Evolutionary conservation across 2,797 vertebrate species (phyloP).

Genomic region (Chaetodon trifasciatus): DNA sequence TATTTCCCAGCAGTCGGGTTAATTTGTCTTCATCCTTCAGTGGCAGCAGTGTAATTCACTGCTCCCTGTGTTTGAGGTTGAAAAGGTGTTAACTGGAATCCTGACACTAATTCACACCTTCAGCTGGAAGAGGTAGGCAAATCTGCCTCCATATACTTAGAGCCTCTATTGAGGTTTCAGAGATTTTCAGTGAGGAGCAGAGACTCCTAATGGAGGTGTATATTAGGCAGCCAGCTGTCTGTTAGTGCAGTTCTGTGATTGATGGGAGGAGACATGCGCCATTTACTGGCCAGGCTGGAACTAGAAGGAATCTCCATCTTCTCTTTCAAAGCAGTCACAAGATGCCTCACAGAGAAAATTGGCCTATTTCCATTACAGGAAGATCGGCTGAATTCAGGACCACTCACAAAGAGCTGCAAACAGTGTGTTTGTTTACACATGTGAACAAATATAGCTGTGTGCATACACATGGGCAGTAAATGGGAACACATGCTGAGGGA

Average conservation of each 20-base stretch:
- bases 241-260: conserved; percentile 79
- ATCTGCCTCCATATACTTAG: conserved; percentile 46
- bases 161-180: conserved; percentile 65
- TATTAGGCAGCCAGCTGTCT: conserved; percentile 84
- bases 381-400: conserved; percentile 63
- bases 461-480: conserved; percentile 21
- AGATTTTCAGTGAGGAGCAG: conserved; percentile 70
- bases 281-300: conserved; percentile 85
- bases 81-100: conserved; percentile 60
- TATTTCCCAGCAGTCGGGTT: conserved; percentile 30
- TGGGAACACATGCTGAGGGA: conserved; percentile 24
- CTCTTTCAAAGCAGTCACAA: conserved; percentile 79
- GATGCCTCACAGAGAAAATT: conserved; percentile 79
- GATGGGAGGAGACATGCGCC: conserved; percentile 85
- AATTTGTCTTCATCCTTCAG: conserved; percentile 36
- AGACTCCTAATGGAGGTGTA: conserved; percentile 79
- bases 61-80: conserved; percentile 39
- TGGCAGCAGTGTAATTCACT: conserved; percentile 18
- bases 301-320: conserved; percentile 85
- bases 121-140: conserved; percentile 44
- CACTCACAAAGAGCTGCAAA: conserved; percentile 62
- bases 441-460: conserved; percentile 25
- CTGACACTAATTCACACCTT: conserved; percentile 66
- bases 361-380: conserved; percentile 75
- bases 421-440: conserved; percentile 39